Evolutionary conservation across 2,113 vertebrate genomes (phyloP).

Genomic region (human): GRCh38 chr14:64198501-64199000

Average conservation of each 20-base stretch:
- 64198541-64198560: not conserved
- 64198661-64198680: accelerated
- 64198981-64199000: not conserved
- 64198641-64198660: not conserved
- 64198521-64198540: not conserved
- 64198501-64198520: not conserved
- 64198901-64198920: not conserved
- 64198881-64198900: not conserved
- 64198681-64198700: not conserved
- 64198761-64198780: not conserved
- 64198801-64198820: not conserved
- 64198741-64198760: not conserved
- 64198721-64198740: not conserved
- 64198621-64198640: not conserved
- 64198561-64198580: not conserved
- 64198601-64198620: not conserved
- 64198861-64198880: not conserved
- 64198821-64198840: not conserved
- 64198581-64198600: not conserved
- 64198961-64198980: not conserved
- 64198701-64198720: not conserved
- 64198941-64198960: not conserved
- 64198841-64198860: not conserved
- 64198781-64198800: not conserved
- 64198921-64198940: not conserved